Conservation (phyloP, 2,797 vertebrate species). For the Hoplostethus atlanticus region DNA sequence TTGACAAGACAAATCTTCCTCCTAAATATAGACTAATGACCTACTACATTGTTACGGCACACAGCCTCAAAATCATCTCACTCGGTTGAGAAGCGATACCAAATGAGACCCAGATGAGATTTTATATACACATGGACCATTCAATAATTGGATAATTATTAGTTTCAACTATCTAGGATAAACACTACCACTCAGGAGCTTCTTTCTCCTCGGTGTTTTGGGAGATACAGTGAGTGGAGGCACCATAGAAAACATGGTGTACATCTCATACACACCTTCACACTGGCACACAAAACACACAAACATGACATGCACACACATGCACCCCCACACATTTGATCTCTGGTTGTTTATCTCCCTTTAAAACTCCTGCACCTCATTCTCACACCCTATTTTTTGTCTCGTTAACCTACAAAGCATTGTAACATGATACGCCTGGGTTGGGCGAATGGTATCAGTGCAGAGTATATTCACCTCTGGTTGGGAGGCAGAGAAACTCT, state of each 20-base stretch:
- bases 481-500: constrained; percentile 59
- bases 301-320: constrained; percentile 11
- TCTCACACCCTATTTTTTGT: constrained; percentile 26
- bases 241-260: no score
- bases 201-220: constrained; percentile 10
- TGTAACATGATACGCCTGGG: constrained; percentile 40
- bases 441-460: not conserved
- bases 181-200: not conserved
- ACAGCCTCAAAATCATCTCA: no score
- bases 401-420: constrained; percentile 38
- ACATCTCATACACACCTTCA: not conserved
- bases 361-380: constrained; percentile 34
- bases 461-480: constrained; percentile 24
- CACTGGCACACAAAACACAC: constrained; percentile 3
- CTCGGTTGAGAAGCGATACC: no score
- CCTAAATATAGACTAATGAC: no score
- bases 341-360: constrained; percentile 39
- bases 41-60: no score
- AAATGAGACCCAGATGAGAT: no score
- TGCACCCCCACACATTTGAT: constrained; percentile 2
- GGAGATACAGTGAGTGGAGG: constrained; percentile 8
- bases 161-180: not conserved
- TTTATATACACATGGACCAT: no score
- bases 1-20: not conserved
- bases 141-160: no score